Conservation (phyloP, 2,113 vertebrate genomes). For the Sylvietta virens region DNA sequence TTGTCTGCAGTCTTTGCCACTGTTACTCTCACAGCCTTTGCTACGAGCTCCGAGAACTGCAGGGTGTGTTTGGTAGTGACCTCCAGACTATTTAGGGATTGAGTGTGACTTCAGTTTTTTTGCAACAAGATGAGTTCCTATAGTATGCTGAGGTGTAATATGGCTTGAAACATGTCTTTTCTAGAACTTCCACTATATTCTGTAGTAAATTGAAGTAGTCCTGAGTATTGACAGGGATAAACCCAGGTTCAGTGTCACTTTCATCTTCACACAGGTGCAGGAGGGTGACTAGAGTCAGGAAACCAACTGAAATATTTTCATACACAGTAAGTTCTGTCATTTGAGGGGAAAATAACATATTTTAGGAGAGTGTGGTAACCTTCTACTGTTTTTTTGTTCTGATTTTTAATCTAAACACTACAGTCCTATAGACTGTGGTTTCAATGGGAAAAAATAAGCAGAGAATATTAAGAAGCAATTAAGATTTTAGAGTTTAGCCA, state of each 20-base stretch:
- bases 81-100: constrained; percentile 32
- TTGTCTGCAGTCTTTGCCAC: constrained; percentile 36
- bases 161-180: background rate
- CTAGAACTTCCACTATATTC: background rate
- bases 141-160: background rate
- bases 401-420: constrained; percentile 15
- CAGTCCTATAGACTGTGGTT: background rate
- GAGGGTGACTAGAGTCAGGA: background rate
- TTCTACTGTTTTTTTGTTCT: constrained; percentile 9
- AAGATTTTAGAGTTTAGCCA: constrained; percentile 64
- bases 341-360: background rate
- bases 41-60: background rate
- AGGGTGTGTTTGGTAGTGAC: background rate
- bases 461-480: constrained; percentile 66
- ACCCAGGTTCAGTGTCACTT: background rate
- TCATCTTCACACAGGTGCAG: background rate
- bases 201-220: background rate
- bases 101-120: constrained; percentile 13
- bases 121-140: background rate
- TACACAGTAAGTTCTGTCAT: background rate
- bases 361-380: background rate
- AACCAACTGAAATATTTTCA: background rate
- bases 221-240: background rate
- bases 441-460: constrained; percentile 35
- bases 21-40: constrained; percentile 39